These are phyloP conservation scores for Arion vulgaris DNA, from an alignment of 1,140 invertebrate genomes.

Conservation along the genomic window DNA sequence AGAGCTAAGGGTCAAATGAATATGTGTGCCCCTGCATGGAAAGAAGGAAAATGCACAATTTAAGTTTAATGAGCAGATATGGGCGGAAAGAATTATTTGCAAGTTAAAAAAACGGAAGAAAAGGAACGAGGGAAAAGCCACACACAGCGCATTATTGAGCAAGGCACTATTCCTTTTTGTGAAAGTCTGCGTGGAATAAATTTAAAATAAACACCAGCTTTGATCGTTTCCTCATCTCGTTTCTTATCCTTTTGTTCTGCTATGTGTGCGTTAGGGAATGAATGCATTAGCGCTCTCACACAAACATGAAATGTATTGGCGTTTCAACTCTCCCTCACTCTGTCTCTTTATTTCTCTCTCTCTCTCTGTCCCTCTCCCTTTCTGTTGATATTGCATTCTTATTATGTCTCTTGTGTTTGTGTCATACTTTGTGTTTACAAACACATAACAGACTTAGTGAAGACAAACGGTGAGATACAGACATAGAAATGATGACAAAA, in stretches of 20 bases:
- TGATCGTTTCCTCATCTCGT: conserved; percentile 6
- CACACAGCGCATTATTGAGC: background rate
- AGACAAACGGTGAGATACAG: too few species aligned
- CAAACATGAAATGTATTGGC: background rate
- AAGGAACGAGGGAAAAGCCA: too few species aligned
- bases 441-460: too few species aligned
- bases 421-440: too few species aligned
- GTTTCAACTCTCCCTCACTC: background rate
- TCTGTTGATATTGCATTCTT: background rate
- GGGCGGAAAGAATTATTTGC: background rate
- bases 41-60: background rate
- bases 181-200: background rate
- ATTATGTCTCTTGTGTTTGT: too few species aligned
- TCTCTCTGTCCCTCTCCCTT: too few species aligned
- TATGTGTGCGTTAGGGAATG: background rate
- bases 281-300: conserved; percentile 5
- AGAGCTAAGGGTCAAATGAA: background rate
- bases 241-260: conserved; percentile 10
- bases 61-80: conserved; percentile 1
- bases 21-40: background rate
- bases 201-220: conserved; percentile 17
- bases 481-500: too few species aligned
- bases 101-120: background rate
- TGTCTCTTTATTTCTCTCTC: background rate
- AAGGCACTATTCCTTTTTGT: background rate